A percentile compares a stretch with the other conserved stretches of the same genome.
These are phyloP conservation scores for Xanthorhoe spadicearia DNA, from an alignment of 2,888 invertebrate genomes.

Conservation along the genomic window DNA sequence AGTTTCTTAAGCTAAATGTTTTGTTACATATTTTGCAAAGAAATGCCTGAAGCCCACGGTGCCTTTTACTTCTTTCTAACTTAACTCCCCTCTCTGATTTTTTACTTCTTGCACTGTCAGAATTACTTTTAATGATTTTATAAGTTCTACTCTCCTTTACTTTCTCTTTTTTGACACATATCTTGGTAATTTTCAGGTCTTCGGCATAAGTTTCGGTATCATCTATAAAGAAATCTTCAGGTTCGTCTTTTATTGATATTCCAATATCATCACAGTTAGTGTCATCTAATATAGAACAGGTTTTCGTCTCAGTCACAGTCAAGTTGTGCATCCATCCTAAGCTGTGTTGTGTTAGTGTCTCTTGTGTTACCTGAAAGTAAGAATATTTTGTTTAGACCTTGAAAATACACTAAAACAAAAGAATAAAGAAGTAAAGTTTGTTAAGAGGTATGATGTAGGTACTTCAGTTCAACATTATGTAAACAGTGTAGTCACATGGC, in stretches of 20 bases:
- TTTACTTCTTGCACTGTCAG: neutral
- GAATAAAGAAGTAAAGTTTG: too few species aligned
- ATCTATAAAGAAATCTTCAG: slow-evolving; percentile 10
- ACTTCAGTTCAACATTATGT: too few species aligned
- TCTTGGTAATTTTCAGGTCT: slow-evolving; percentile 3
- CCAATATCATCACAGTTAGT: slow-evolving; percentile 3
- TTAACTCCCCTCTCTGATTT: slow-evolving; percentile 13
- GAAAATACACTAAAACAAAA: too few species aligned
- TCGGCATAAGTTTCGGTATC: slow-evolving; percentile 18
- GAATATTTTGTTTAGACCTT: neutral
- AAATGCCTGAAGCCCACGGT: slow-evolving; percentile 3
- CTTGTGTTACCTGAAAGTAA: slow-evolving; percentile 20
- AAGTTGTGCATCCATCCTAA: slow-evolving; percentile 31
- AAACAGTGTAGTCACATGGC: too few species aligned
- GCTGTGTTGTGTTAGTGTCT: slow-evolving; percentile 16
- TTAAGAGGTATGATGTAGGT: too few species aligned
- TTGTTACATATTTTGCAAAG: slow-evolving; percentile 23
- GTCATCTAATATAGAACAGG: slow-evolving; percentile 11
- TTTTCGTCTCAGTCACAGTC: slow-evolving; percentile 3
- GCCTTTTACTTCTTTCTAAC: slow-evolving; percentile 1
- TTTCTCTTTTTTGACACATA: slow-evolving; percentile 7
- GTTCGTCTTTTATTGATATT: slow-evolving; percentile 18
- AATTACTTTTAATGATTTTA: neutral
- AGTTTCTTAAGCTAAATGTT: slow-evolving; percentile 18
- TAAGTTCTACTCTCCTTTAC: neutral